Evolutionary conservation across 2,888 invertebrate genomes (phyloP), one percentile per base, ranked within the genome.

Genomic region (Phaedon cochleariae): DNA sequence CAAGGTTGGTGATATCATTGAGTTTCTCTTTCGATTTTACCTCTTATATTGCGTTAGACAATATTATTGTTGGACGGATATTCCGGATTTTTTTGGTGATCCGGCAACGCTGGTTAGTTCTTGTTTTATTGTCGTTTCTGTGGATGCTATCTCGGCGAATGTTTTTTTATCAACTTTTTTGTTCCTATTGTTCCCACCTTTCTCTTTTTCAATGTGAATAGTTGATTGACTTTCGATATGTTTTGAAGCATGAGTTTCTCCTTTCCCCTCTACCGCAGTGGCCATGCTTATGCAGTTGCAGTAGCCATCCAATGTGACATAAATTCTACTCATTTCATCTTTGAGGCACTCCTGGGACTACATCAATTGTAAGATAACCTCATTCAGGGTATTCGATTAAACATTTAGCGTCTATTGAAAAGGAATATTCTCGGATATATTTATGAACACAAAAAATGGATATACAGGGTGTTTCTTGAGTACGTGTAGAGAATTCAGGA

Each of bases 321-420:
- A 17, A 41, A 41, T 41, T 12, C 20, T 49, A 20, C 21, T 49
- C 18, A 49, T 17, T 17, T 52, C 52, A 15, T 31, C 52, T 15
- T 22, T 51, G 10, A 51, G 26, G 7, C 31, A 29, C 15, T 52
- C 52, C 4, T 52, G 31, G 2, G 26, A 29, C 18, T 52, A 6
- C 52, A 52, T 52, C 5, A 52, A 7, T 29, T 7, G 29, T 52
- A 52, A 22, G n/a, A 51, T 52, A 29, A 31, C 17, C 17, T 52
- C 29, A 17, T 52, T 52, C 15, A 52, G 52, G 10, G 21, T 52
- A 7, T 52, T 52, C 18, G 15, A 26, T 10, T 5, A 29, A 15
- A 22, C 5, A 29, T 1, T 7, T 46, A 15, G 17, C 46, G 12
- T 52, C 52, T n/a, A n/a, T n/a, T n/a, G n/a, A n/a, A n/a, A n/a